Evolutionary conservation across 2,888 invertebrate genomes (phyloP), one percentile per base, ranked within the genome.

Genomic region (Caenorhabditis afra): DNA sequence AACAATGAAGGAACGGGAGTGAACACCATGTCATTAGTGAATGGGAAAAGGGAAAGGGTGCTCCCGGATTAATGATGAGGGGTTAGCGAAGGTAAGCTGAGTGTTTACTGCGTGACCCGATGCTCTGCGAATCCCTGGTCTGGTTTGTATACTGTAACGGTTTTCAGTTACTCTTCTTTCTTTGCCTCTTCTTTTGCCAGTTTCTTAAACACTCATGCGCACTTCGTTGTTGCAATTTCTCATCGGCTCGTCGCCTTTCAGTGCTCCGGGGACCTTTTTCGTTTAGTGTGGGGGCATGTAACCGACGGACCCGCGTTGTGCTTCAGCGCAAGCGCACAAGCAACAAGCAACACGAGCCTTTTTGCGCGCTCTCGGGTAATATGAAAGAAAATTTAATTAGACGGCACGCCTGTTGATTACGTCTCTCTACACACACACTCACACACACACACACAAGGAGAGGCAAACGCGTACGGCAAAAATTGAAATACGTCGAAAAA

Each of bases 331-430:
- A 53, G 58, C 29, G 29, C 62, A 62, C 62, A 62, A 53, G 55
- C 61, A 59, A 61, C 74, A 73, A 73, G 74, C 66, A 74, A 74
- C 74, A 66, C 59, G 74, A 74, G 66, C 66, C 66, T 74, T 74
- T 74, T 74, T 65, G 65, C 76, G 59, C 58, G 61, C 57, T 61
- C 55, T 62, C 57, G 68, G 68, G 76, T 76, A 68, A 76, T 76
- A 76, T 76, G 65, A 77, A 70, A 65, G 70, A 70, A 70, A 77
- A 77, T 77, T 77, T 77, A 70, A 77, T 77, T 77, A 77, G 70
- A 77, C 77, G 62, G 62, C 53, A 20, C 65, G 57, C 77, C 64
- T 65, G 58, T 75, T 67, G 67, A 61, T 61, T 61, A 71, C 61
- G 66, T 61, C 65, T 73, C 45, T 57, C 52, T 29, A 44, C 39